Percentiles rank a stretch among this genome's conserved stretches.
These are phyloP conservation scores for Probosciger aterrimus DNA, from an alignment of 2,113 vertebrate species.

Conservation along the genomic window DNA sequence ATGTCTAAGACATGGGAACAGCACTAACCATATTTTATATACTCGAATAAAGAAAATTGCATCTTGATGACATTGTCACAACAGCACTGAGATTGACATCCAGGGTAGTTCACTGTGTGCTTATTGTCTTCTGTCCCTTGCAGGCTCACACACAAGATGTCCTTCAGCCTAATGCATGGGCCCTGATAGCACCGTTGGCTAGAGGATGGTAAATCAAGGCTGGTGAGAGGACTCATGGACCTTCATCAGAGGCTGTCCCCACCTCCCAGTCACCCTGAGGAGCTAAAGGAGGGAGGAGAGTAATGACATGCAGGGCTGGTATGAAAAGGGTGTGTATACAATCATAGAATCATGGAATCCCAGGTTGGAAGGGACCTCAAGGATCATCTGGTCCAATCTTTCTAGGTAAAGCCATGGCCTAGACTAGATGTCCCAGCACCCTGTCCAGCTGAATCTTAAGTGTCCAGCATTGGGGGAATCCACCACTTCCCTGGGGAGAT, in stretches of 20 bases:
- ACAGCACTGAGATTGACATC: background rate
- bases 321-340: background rate
- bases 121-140: background rate
- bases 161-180: background rate
- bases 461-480: background rate
- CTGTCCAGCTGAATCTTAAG: background rate
- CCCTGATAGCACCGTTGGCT: background rate
- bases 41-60: background rate
- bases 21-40: rapidly evolving
- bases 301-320: background rate
- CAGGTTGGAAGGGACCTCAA: background rate
- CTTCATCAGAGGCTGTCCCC: background rate
- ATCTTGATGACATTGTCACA: background rate
- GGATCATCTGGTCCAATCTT: background rate
- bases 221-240: background rate
- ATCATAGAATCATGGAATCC: background rate
- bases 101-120: background rate
- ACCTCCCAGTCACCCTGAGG: background rate
- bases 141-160: background rate
- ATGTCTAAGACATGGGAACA: background rate
- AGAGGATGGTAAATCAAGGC: background rate
- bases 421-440: background rate
- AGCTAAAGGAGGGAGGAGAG: background rate
- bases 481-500: background rate
- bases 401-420: background rate